Conservation (phyloP, 2,797 vertebrate genomes). For the Amblyraja radiata region DNA sequence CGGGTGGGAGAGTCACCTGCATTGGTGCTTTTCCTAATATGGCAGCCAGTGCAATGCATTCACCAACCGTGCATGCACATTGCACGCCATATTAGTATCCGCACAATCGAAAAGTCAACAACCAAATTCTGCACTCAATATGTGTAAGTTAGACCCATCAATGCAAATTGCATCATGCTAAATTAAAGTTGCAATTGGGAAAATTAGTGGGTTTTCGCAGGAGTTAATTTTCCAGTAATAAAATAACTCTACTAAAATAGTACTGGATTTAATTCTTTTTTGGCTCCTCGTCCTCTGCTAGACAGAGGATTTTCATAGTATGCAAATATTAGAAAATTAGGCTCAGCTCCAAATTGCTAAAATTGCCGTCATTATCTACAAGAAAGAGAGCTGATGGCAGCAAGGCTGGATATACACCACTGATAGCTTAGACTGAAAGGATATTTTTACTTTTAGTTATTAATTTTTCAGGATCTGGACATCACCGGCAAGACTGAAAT, state of each 20-base stretch:
- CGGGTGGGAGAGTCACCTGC: no score
- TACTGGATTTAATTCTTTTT: neutral
- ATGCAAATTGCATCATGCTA: neutral
- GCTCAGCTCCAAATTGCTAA: neutral
- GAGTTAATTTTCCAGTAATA: neutral
- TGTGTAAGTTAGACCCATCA: neutral
- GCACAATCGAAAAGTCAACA: no score
- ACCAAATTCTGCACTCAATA: neutral
- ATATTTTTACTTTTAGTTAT: no score
- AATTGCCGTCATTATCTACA: neutral
- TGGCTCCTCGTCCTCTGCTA: neutral
- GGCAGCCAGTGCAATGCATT: no score
- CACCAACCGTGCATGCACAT: no score
- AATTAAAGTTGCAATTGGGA: neutral
- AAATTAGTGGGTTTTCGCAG: neutral
- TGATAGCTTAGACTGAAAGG: neutral
- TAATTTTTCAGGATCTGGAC: no score
- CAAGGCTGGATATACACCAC: neutral
- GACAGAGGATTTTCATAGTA: neutral
- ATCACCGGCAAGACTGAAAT: no score
- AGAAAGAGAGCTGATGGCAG: neutral
- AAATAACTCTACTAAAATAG: neutral
- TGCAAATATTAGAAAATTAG: neutral
- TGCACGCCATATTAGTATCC: no score
- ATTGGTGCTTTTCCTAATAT: no score